These are phyloP conservation scores for Pachyramphus minor DNA, from an alignment of 2,113 vertebrate species.

Conservation along the genomic window DNA sequence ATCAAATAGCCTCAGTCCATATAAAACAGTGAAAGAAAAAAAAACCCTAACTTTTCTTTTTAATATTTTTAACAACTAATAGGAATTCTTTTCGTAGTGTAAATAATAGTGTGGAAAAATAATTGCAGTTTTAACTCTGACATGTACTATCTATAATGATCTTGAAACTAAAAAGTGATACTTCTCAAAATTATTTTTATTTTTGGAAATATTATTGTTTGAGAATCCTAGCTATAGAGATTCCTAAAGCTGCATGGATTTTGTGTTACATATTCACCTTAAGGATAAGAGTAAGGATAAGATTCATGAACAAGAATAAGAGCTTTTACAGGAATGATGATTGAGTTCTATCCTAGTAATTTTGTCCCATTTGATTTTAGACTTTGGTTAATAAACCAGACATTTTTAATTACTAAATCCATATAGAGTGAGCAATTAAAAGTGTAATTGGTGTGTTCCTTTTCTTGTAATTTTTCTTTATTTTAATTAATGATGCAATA, in stretches of 20 bases:
- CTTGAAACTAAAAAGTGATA: not conserved
- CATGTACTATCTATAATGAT: not conserved
- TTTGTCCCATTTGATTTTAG: not conserved
- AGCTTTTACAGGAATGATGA: not conserved
- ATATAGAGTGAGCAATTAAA: not conserved
- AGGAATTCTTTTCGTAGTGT: not conserved
- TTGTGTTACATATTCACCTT: not conserved
- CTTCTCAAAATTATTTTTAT: not conserved
- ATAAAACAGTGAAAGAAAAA: not conserved
- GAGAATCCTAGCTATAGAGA: not conserved
- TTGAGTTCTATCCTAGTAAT: not conserved
- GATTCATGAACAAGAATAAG: not conserved
- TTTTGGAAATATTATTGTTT: not conserved
- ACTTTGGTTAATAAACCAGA: not conserved
- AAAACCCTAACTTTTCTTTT: not conserved
- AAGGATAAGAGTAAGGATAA: not conserved
- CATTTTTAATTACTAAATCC: not conserved
- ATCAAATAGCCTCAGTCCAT: not conserved
- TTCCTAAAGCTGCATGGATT: not conserved
- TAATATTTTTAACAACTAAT: constrained; percentile 40
- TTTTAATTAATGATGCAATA: constrained; percentile 9
- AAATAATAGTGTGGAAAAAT: not conserved
- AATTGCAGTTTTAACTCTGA: constrained; percentile 12
- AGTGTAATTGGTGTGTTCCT: not conserved
- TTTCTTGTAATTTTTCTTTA: constrained; percentile 3